Evolutionary conservation across 2,888 invertebrate genomes (phyloP), one percentile per base, ranked within the genome.

Genomic region (Diogma glabrata): DNA sequence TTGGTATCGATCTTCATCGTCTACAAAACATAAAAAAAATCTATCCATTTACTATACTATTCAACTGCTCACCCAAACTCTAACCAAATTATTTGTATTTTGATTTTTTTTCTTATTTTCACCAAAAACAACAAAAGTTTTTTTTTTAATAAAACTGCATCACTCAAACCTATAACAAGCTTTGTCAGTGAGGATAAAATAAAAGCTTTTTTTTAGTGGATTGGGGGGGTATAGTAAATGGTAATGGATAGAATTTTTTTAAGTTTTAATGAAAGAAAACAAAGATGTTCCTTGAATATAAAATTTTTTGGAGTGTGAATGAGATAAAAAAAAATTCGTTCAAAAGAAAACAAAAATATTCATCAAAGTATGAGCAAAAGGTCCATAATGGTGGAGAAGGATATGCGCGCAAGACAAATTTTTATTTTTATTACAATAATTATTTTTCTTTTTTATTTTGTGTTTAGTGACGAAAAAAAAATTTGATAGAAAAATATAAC

Each of bases 381-480:
- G 20, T 23, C 20, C 23, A 43, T 43, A 43, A 43, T 43, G 43
- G 43, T 23, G 43, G 43, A 43, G 43, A 43, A 43, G 43, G 43
- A 43, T 43, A 43, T 43, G 43, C 43, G 43, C 43, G 43, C 43
- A 43, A 43, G 43, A 43, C 43, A 43, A 22, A 22, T 43, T 43
- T 43, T 43, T 43, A 43, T 23, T 22, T 43, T 43, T 43, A 20
- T 43, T 20, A 23, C n/a, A n/a, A n/a, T n/a, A n/a, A n/a, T n/a
- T n/a, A n/a, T n/a, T n/a, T n/a, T n/a, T 43, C 8, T 43, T 43
- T 43, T 43, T 43, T 43, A 19, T 38, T 43, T n/a, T 43, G n/a
- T 28, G 23, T 43, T 43, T 43, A 43, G 43, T 43, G 43, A 43
- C 43, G 43, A 43, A 43, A 43, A 43, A 43, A 43, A n/a, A n/a